Percentiles rank a stretch among this genome's conserved stretches.
These are phyloP conservation scores for Mandrillus leucophaeus DNA, from an alignment of 2,113 vertebrate genomes.

Conservation along the genomic window DNA sequence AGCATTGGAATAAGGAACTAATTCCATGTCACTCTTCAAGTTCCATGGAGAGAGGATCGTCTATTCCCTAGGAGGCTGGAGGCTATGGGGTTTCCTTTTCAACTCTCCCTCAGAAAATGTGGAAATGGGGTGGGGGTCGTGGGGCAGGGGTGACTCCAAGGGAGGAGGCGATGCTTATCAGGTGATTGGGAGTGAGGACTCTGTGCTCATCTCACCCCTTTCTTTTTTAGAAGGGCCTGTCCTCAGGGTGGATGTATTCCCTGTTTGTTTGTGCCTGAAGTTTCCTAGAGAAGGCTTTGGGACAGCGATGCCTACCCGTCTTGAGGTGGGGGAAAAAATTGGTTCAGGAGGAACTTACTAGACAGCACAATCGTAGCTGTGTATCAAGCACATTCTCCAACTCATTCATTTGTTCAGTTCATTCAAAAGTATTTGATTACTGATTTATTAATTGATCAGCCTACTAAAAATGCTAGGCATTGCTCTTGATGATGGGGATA, in stretches of 20 bases:
- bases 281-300: neutral
- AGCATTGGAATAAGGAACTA: neutral
- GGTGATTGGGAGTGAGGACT: neutral
- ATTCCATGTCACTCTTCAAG: neutral
- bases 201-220: neutral
- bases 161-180: no score
- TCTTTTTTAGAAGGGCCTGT: neutral
- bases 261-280: neutral
- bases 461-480: neutral
- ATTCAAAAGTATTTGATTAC: neutral
- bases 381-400: neutral
- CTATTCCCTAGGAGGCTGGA: neutral
- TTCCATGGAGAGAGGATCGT: neutral
- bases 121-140: rapidly evolving
- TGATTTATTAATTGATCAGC: neutral
- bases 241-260: neutral
- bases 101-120: neutral
- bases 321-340: neutral
- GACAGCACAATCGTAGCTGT: neutral
- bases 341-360: neutral
- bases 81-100: neutral
- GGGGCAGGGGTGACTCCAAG: rapidly evolving
- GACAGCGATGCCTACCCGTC: neutral
- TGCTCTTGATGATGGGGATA: neutral
- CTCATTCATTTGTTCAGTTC: neutral